These are phyloP conservation scores for Enteromius unitaeniatus DNA, from an alignment of 2,797 vertebrate species.

Conservation along the genomic window DNA sequence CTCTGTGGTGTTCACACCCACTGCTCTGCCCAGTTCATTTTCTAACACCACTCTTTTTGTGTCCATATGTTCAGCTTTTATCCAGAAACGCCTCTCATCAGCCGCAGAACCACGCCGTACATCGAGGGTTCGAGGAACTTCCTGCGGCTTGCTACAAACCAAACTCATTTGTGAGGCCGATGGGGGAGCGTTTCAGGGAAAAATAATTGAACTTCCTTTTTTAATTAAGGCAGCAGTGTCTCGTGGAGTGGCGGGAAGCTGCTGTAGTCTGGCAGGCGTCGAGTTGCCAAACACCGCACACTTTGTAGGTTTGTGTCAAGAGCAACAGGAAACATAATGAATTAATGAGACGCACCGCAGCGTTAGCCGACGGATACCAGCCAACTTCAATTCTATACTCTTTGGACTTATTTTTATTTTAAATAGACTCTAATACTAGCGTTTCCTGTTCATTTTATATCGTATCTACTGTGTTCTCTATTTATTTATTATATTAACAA, in stretches of 20 bases:
- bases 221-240: constrained; percentile 35
- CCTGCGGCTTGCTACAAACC: constrained; percentile 23
- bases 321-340: constrained; percentile 47
- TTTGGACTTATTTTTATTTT: not conserved
- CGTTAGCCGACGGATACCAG: not conserved
- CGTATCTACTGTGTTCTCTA: too few relatives aligned
- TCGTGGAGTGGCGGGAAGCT: constrained; percentile 17
- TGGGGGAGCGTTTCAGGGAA: constrained; percentile 38
- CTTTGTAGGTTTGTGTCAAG: constrained; percentile 41
- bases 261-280: constrained; percentile 37
- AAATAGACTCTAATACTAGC: too few relatives aligned
- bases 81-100: constrained; percentile 53
- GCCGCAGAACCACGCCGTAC: not conserved
- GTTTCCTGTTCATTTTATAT: too few relatives aligned
- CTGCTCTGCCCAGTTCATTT: constrained; percentile 13
- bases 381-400: not conserved
- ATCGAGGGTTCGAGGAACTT: not conserved
- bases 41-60: not conserved
- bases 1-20: not conserved
- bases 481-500: too few relatives aligned
- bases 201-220: constrained; percentile 48
- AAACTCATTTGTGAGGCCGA: not conserved
- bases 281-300: constrained; percentile 42
- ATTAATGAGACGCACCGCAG: constrained; percentile 40
- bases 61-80: constrained; percentile 51